phyloP scores from a whole-genome alignment of 2,113 vertebrate genomes.

The Tyrannus savana region DNA sequence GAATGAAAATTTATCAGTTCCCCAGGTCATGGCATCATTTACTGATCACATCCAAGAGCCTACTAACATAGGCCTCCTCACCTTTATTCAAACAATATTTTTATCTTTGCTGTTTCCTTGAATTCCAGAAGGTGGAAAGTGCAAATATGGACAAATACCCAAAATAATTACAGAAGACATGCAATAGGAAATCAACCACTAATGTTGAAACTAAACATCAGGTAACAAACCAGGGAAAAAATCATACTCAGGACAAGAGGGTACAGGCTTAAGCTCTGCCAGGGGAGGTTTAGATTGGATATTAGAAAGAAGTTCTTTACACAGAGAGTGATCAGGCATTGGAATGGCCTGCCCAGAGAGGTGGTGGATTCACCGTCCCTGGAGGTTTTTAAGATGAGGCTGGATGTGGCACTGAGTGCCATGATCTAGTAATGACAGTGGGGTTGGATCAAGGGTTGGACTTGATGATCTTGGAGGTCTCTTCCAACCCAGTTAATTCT shows the following conservation, averaged over 20 bases:
- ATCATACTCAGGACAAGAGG: background rate
- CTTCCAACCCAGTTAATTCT: too few species aligned
- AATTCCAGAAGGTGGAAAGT: background rate
- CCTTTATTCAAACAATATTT: background rate
- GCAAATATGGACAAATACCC: background rate
- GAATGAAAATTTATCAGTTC: background rate
- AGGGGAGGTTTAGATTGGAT: too few species aligned
- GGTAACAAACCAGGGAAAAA: background rate
- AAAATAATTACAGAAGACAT: background rate
- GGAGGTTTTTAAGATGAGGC: too few species aligned
- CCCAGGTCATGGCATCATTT: background rate
- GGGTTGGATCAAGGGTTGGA: too few species aligned
- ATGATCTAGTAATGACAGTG: too few species aligned
- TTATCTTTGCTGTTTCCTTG: background rate
- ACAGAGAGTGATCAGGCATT: too few species aligned
- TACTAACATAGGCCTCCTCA: background rate
- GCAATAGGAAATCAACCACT: background rate
- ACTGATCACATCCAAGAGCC: background rate
- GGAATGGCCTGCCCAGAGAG: too few species aligned
- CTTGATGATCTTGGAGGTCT: too few species aligned
- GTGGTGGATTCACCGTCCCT: too few species aligned
- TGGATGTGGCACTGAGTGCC: too few species aligned
- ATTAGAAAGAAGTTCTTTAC: too few species aligned
- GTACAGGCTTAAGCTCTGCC: too few species aligned
- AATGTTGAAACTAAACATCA: background rate